Evolutionary conservation across 2,113 vertebrate species (phyloP).

Genomic region (Jacana jacana): DNA sequence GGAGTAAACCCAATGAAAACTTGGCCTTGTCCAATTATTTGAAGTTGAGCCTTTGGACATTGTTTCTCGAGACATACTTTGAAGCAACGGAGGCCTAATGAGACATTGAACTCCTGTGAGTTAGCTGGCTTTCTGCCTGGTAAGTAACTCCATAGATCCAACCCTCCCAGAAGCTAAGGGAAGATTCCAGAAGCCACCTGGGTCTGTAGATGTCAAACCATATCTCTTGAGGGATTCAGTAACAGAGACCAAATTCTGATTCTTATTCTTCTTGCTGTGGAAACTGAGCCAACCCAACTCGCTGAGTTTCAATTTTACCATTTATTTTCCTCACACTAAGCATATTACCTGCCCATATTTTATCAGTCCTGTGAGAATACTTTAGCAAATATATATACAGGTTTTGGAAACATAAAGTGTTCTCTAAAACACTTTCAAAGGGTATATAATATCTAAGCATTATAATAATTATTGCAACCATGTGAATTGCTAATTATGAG

Average conservation of each 20-base stretch:
- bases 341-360: neutral
- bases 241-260: neutral
- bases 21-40: neutral
- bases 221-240: neutral
- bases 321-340: neutral
- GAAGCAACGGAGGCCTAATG: neutral
- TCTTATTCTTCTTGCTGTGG: neutral
- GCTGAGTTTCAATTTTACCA: neutral
- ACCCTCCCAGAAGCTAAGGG: neutral
- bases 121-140: neutral
- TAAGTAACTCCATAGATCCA: neutral
- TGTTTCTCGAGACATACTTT: neutral
- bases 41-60: neutral
- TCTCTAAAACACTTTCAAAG: neutral
- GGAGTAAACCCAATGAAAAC: neutral
- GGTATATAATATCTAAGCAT: neutral
- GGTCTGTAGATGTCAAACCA: rapidly evolving
- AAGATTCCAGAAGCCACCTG: neutral
- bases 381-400: neutral
- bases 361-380: neutral
- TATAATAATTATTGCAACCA: neutral
- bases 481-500: neutral
- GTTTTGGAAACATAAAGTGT: neutral
- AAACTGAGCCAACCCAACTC: neutral
- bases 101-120: neutral